Conservation (phyloP, 2,888 invertebrate species). For the Tanypteryx hageni region DNA sequence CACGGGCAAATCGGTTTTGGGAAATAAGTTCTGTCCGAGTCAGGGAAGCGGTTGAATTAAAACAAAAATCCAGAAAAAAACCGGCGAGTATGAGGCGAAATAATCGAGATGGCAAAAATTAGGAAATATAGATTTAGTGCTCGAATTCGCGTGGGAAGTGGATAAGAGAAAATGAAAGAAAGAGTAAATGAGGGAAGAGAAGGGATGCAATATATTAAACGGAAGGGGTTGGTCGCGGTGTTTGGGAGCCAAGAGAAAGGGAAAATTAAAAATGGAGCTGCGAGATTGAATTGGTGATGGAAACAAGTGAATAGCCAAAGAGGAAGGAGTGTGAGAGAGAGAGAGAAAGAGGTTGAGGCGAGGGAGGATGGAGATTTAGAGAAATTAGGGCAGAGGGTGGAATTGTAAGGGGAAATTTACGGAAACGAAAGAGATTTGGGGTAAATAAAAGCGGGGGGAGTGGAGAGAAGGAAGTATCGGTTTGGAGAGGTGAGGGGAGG, state of each 20-base stretch:
- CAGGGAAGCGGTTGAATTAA: not conserved
- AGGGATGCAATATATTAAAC: slow-evolving; percentile 46
- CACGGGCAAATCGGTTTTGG: too few relatives aligned
- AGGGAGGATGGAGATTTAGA: not conserved
- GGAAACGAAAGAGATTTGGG: slow-evolving; percentile 43
- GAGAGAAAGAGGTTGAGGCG: not conserved
- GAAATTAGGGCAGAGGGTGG: not conserved
- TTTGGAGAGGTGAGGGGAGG: not conserved
- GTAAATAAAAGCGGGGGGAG: slow-evolving; percentile 1
- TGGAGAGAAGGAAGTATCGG: not conserved
- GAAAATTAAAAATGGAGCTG: not conserved
- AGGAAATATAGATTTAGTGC: not conserved
- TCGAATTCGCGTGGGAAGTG: not conserved
- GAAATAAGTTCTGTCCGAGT: too few relatives aligned
- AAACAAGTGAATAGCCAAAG: too few relatives aligned
- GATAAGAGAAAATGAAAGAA: too few relatives aligned
- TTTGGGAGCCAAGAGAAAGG: not conserved
- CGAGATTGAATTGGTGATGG: too few relatives aligned
- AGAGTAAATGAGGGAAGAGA: not conserved
- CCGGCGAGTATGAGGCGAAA: not conserved
- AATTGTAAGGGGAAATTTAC: slow-evolving; percentile 36
- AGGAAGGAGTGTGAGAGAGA: not conserved
- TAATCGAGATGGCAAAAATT: not conserved
- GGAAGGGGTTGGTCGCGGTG: not conserved
- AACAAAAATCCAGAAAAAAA: not conserved